phyloP scores from a whole-genome alignment of 2,113 vertebrate genomes.

The Hemiprocne comata region DNA sequence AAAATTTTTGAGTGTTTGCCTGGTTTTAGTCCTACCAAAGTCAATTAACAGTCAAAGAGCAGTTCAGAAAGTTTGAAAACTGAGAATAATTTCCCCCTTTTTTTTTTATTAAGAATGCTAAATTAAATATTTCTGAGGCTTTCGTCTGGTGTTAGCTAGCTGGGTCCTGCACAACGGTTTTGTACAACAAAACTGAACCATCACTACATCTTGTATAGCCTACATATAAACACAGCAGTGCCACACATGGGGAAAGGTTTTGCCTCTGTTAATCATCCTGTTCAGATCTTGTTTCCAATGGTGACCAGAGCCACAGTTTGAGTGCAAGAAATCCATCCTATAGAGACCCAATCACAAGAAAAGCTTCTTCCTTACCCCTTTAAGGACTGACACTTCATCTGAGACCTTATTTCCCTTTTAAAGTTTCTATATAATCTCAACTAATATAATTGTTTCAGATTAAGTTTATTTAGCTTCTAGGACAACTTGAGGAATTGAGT shows the following conservation, averaged over 20 bases:
- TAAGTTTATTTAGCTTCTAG: slow-evolving; percentile 3
- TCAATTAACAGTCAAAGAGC: not conserved
- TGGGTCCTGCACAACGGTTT: not conserved
- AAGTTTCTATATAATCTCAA: not conserved
- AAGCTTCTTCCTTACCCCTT: not conserved
- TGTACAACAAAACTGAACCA: not conserved
- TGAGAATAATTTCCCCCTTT: not conserved
- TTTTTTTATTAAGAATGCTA: not conserved
- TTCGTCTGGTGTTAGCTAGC: not conserved
- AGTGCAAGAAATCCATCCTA: not conserved
- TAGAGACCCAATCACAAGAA: rapidly evolving
- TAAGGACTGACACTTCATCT: not conserved
- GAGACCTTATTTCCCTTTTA: not conserved
- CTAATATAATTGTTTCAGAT: not conserved
- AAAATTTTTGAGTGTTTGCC: not conserved
- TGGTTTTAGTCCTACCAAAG: not conserved
- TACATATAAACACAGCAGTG: not conserved
- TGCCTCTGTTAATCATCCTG: not conserved
- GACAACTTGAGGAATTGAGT: not conserved
- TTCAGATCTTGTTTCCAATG: not conserved
- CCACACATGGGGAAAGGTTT: not conserved
- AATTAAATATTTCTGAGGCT: not conserved
- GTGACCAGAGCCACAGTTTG: not conserved
- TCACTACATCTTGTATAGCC: not conserved
- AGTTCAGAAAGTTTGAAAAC: not conserved